A percentile compares a stretch with the other conserved stretches of the same genome.
Evolutionary conservation across 2,888 invertebrate species (phyloP).

Genomic region (Latrodectus elegans): DNA sequence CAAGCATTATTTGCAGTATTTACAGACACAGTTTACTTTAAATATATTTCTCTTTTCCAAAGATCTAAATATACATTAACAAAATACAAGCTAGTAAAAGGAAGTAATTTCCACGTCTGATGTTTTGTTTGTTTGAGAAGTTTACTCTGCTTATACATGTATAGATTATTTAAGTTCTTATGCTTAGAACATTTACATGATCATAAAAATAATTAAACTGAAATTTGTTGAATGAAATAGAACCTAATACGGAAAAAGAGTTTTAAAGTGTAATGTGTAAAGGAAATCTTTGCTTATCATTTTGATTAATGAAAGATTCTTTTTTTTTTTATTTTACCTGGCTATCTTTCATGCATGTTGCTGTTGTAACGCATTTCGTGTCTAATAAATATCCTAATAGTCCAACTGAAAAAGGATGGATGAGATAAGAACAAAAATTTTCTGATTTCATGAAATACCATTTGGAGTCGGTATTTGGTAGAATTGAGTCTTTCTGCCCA

Average conservation of each 20-base stretch:
- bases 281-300: neutral
- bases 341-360: constrained; percentile 10
- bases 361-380: constrained; percentile 12
- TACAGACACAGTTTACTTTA: too few species aligned
- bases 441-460: constrained; percentile 22
- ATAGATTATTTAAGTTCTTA: too few species aligned
- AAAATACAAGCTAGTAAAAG: too few species aligned
- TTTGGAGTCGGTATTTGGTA: constrained; percentile 53
- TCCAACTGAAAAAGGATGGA: constrained; percentile 17
- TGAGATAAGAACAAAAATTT: neutral
- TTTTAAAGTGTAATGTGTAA: neutral
- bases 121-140: too few species aligned
- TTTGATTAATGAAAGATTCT: neutral
- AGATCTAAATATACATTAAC: too few species aligned
- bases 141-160: too few species aligned
- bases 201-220: too few species aligned
- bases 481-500: neutral
- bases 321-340: constrained; percentile 8
- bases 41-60: too few species aligned
- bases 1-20: too few species aligned
- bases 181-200: too few species aligned
- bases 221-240: too few species aligned
- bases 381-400: constrained; percentile 44
- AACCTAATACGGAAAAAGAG: neutral
- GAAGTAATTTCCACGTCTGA: too few species aligned